Conservation (phyloP, 2,888 invertebrate genomes). For the Acanthosepion esculentum region DNA sequence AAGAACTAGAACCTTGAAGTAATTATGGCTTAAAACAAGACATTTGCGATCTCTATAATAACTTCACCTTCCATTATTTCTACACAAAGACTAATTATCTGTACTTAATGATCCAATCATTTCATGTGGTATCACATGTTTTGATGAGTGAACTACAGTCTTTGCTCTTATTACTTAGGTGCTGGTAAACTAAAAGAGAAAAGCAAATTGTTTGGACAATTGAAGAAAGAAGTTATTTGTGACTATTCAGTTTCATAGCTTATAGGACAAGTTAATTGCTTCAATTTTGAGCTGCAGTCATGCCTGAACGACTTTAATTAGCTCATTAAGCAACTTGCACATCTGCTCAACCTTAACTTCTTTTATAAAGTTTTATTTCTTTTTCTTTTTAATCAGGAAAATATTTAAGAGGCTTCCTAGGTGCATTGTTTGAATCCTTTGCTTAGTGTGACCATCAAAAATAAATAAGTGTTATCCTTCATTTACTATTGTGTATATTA, state of each 20-base stretch:
- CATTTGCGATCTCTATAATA: neutral
- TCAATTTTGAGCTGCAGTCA: neutral
- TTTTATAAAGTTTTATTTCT: neutral
- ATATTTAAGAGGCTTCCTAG: neutral
- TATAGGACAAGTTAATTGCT: neutral
- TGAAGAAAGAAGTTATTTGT: neutral
- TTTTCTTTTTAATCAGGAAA: neutral
- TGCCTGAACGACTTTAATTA: constrained; percentile 4
- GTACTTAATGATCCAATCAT: neutral
- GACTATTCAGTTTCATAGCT: neutral
- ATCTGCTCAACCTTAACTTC: neutral
- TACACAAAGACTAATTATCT: neutral
- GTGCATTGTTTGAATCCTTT: neutral
- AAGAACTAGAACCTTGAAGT: neutral
- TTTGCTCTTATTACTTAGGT: neutral
- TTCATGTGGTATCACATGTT: neutral
- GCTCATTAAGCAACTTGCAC: neutral
- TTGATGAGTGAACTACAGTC: neutral
- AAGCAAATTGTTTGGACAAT: neutral
- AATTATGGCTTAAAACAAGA: neutral
- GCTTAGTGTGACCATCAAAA: neutral
- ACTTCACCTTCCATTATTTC: neutral
- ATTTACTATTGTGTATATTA: too few species aligned
- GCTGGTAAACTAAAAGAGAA: neutral
- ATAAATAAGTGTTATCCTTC: too few species aligned